Evolutionary conservation across 64 coral and sea anemone species (phyloP).

Genomic region (Montipora capricornis): DNA sequence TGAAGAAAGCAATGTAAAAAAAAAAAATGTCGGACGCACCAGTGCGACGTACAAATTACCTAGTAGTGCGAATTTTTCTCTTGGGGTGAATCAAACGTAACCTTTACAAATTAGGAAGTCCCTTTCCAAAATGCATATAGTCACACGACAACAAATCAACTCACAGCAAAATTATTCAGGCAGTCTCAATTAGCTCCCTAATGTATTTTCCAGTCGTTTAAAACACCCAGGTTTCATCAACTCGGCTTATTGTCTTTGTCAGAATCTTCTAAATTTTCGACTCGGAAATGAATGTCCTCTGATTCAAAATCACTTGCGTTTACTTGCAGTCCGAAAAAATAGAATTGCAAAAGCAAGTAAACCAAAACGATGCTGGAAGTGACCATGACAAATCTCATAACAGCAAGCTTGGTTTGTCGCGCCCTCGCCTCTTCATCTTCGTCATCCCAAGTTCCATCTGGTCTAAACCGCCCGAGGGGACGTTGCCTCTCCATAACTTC

Average conservation of each 20-base stretch:
- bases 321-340: slow-evolving; percentile 1
- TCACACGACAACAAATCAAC: background rate
- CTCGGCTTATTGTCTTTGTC: background rate
- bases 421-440: slow-evolving; percentile 14
- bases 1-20: too few species aligned
- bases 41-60: too few species aligned
- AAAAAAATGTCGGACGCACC: too few species aligned
- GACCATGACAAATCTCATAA: background rate
- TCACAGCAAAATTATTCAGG: background rate
- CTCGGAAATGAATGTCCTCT: background rate
- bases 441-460: slow-evolving; percentile 32
- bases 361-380: background rate
- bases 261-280: background rate
- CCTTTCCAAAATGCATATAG: too few species aligned
- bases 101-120: too few species aligned
- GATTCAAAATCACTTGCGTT: background rate
- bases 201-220: too few species aligned
- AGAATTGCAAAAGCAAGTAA: slow-evolving; percentile 7
- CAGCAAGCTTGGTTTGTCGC: background rate
- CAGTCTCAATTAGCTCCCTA: too few species aligned
- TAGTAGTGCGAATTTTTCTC: too few species aligned
- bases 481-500: slow-evolving; percentile 27
- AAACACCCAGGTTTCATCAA: background rate
- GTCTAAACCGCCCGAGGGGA: slow-evolving; percentile 12
- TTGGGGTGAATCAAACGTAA: too few species aligned